Conservation (phyloP, 1,140 invertebrate species). For the Antheraea mylitta region DNA sequence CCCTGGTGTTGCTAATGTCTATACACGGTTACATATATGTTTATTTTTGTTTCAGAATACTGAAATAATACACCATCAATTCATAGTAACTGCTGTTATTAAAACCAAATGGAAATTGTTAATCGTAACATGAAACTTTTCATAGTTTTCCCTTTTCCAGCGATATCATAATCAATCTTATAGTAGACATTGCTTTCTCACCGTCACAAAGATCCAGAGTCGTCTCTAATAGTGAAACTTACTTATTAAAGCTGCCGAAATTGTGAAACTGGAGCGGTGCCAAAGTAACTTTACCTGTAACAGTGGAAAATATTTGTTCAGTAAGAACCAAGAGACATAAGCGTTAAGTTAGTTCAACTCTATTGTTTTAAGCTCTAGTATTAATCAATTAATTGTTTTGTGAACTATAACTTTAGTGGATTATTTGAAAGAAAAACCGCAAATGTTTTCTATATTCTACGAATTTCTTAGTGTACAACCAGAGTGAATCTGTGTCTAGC, state of each 20-base stretch:
- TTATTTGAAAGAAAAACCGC: too few species aligned
- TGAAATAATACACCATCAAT: background rate
- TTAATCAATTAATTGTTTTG: background rate
- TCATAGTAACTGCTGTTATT: background rate
- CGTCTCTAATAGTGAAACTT: conserved; percentile 22
- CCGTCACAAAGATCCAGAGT: background rate
- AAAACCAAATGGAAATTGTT: background rate
- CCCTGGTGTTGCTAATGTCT: too few species aligned
- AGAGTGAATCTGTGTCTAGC: too few species aligned
- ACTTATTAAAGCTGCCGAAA: conserved; percentile 31
- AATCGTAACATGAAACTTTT: background rate
- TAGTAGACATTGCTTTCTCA: background rate
- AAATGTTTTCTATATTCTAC: too few species aligned
- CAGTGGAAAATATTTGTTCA: conserved; percentile 27
- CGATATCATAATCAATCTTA: background rate
- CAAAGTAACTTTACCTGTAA: conserved; percentile 30
- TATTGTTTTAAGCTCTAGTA: background rate
- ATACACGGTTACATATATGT: too few species aligned
- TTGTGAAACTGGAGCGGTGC: conserved; percentile 21
- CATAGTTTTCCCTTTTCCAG: background rate
- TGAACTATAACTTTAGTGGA: too few species aligned
- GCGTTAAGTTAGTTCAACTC: conserved; percentile 1
- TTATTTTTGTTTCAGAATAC: too few species aligned
- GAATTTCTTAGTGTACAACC: too few species aligned
- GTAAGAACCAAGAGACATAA: conserved; percentile 13